Conservation (phyloP, 2,888 invertebrate genomes). For the Lathronympha strigana region DNA sequence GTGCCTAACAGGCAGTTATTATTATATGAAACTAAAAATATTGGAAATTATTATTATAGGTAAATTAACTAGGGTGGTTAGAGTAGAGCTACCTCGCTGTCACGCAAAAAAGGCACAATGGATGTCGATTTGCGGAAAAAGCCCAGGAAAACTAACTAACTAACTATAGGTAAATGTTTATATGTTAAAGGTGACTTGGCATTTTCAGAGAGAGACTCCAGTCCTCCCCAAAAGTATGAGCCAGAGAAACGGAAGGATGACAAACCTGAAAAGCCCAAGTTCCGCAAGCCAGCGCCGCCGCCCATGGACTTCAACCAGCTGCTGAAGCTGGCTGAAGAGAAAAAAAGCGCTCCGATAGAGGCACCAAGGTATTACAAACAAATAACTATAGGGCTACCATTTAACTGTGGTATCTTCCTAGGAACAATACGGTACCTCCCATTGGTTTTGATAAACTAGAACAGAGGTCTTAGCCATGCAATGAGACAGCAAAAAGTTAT, state of each 20-base stretch:
- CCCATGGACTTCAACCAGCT: conserved; percentile 91
- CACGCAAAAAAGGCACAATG: no score
- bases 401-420: no score
- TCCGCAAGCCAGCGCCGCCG: conserved; percentile 86
- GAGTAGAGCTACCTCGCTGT: no score
- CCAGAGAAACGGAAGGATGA: conserved; percentile 72
- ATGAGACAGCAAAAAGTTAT: no score
- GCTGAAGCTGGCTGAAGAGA: conserved; percentile 92
- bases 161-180: not conserved
- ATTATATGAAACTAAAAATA: no score
- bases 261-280: conserved; percentile 83
- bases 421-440: no score
- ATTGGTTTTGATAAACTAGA: no score
- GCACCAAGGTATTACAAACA: conserved; percentile 48
- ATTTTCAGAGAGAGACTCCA: conserved; percentile 59
- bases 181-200: not conserved
- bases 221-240: conserved; percentile 69
- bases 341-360: conserved; percentile 91
- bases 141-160: not conserved
- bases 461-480: no score
- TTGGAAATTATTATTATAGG: no score
- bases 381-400: not conserved
- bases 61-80: no score
- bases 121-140: no score
- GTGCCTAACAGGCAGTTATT: no score